Evolutionary conservation across 2,888 invertebrate genomes (phyloP).

Genomic region (Dryococelus australis): DNA sequence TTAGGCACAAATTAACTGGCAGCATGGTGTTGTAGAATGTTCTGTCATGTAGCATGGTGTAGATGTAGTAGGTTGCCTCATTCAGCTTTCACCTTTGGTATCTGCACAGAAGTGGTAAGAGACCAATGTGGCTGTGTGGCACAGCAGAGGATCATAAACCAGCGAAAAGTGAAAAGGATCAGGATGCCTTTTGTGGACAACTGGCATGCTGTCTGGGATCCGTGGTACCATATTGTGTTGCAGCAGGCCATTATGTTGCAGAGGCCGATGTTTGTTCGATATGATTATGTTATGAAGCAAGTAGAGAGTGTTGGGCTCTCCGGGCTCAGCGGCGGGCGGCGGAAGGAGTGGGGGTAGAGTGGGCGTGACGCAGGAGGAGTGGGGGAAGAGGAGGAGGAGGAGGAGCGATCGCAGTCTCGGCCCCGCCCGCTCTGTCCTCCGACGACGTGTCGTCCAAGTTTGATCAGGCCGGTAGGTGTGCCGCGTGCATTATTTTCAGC

Average conservation of each 20-base stretch:
- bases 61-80: too few species aligned
- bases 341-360: conserved; percentile 2
- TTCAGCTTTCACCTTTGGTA: too few species aligned
- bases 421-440: conserved; percentile 29
- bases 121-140: neutral
- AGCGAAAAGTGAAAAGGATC: neutral
- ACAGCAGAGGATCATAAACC: neutral
- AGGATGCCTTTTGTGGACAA: neutral
- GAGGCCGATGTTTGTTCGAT: neutral
- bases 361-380: too few species aligned
- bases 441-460: conserved; percentile 23
- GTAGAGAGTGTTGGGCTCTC: neutral
- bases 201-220: neutral
- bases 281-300: neutral
- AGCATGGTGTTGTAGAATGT: too few species aligned
- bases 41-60: too few species aligned
- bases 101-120: too few species aligned
- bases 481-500: conserved; percentile 17
- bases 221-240: neutral
- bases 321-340: neutral
- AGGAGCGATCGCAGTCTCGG: neutral
- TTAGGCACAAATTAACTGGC: too few species aligned
- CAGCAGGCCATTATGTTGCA: neutral
- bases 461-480: conserved; percentile 24
- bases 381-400: conserved; percentile 21